Evolutionary conservation across 2,888 invertebrate genomes (phyloP).

Genomic region (Furcula furcula): DNA sequence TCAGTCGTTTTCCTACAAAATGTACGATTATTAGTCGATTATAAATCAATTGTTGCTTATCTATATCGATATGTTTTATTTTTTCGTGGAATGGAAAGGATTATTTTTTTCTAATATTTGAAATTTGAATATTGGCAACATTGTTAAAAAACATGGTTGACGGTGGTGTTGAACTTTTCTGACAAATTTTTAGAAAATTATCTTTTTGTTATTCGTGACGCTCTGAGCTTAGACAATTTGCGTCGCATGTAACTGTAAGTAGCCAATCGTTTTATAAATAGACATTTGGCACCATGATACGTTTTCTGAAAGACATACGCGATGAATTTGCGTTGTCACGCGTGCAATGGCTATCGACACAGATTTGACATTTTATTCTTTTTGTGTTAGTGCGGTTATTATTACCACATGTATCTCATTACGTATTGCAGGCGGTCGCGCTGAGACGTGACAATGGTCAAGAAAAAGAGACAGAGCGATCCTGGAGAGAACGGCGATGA

Average conservation of each 20-base stretch:
- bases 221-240: conserved; percentile 39
- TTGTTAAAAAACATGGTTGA: conserved; percentile 67
- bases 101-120: conserved; percentile 27
- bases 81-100: conserved; percentile 10
- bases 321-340: conserved; percentile 79
- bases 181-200: conserved; percentile 59
- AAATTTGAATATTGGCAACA: conserved; percentile 51
- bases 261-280: conserved; percentile 35
- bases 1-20: no score
- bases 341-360: conserved; percentile 79
- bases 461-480: conserved; percentile 88
- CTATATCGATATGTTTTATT: no score
- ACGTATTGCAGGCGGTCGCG: conserved; percentile 69
- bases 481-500: conserved; percentile 83
- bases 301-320: conserved; percentile 32
- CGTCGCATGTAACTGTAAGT: conserved; percentile 72
- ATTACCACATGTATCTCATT: conserved; percentile 77
- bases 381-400: conserved; percentile 75
- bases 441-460: conserved; percentile 83
- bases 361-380: conserved; percentile 79
- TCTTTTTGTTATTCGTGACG: conserved; percentile 43
- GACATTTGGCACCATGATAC: conserved; percentile 24
- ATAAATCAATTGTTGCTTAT: no score
- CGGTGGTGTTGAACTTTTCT: conserved; percentile 66
- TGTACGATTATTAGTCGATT: conserved; percentile 3